phyloP scores from a whole-genome alignment of 2,113 vertebrate genomes.

The Antigone vipio region DNA sequence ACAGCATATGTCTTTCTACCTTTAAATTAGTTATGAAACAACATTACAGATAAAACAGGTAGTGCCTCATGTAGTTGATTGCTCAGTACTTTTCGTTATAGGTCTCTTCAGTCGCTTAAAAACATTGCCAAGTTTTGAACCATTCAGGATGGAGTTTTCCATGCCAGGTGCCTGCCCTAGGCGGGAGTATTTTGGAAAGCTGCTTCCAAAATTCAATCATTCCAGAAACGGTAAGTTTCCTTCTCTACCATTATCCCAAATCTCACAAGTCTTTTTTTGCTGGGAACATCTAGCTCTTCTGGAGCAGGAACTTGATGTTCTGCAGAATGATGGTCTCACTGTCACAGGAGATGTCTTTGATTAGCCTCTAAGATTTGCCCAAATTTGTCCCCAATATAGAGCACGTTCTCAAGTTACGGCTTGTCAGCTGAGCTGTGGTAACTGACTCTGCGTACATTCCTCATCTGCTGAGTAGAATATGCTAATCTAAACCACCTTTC shows the following conservation, averaged over 20 bases:
- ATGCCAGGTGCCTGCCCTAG: neutral
- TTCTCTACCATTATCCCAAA: neutral
- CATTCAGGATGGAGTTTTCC: neutral
- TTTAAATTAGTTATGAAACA: neutral
- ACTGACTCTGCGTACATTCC: neutral
- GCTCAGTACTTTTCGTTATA: neutral
- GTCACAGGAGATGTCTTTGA: neutral
- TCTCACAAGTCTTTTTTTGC: neutral
- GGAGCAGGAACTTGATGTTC: neutral
- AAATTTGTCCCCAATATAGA: neutral
- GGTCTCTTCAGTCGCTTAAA: conserved; percentile 1
- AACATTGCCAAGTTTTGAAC: neutral
- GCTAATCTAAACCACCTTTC: conserved; percentile 32
- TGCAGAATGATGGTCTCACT: neutral
- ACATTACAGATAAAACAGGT: neutral
- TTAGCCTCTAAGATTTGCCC: conserved; percentile 9
- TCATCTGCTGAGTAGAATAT: neutral
- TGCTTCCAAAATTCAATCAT: neutral
- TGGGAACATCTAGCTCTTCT: neutral
- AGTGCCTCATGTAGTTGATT: neutral
- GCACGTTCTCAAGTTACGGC: neutral
- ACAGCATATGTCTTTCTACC: neutral
- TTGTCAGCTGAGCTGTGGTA: conserved; percentile 37
- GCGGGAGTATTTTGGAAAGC: neutral
- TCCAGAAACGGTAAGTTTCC: neutral